Percentiles rank a stretch among this genome's conserved stretches.
Evolutionary conservation across 1,140 invertebrate genomes (phyloP).

Genomic region (Macrobrachium nipponense): DNA sequence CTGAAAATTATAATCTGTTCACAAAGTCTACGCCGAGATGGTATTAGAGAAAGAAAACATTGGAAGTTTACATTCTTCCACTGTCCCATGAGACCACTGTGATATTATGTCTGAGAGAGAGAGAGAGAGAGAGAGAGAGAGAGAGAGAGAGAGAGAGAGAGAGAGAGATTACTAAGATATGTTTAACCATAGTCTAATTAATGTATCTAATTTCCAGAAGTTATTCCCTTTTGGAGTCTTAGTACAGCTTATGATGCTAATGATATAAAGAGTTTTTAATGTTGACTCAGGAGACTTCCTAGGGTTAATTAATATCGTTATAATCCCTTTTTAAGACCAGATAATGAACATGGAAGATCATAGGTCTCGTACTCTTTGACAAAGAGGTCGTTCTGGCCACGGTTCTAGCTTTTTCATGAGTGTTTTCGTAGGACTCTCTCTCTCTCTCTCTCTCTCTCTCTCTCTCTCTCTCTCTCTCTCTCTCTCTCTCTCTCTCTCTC

Average conservation of each 20-base stretch:
- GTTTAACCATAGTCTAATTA: not conserved
- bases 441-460: not conserved
- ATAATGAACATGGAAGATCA: too few species aligned
- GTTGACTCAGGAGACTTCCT: too few species aligned
- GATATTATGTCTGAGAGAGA: not conserved
- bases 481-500: not conserved
- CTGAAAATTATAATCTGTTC: too few species aligned
- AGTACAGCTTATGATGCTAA: not conserved
- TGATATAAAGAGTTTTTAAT: not conserved
- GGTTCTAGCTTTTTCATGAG: too few species aligned
- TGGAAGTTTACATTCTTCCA: too few species aligned
- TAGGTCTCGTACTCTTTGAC: too few species aligned
- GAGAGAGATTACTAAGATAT: not conserved
- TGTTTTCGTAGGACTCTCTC: not conserved
- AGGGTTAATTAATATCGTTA: too few species aligned
- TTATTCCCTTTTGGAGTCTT: too few species aligned
- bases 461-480: not conserved
- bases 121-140: conserved; percentile 10
- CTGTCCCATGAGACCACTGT: too few species aligned
- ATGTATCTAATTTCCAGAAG: not conserved
- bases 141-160: conserved; percentile 1
- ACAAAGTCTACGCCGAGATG: too few species aligned
- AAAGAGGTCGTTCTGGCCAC: too few species aligned
- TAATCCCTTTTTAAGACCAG: not conserved
- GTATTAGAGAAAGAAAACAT: too few species aligned